A percentile compares a stretch with the other conserved stretches of the same genome.
These are phyloP conservation scores for Leucania comma DNA, from an alignment of 2,888 invertebrate genomes.

Conservation along the genomic window DNA sequence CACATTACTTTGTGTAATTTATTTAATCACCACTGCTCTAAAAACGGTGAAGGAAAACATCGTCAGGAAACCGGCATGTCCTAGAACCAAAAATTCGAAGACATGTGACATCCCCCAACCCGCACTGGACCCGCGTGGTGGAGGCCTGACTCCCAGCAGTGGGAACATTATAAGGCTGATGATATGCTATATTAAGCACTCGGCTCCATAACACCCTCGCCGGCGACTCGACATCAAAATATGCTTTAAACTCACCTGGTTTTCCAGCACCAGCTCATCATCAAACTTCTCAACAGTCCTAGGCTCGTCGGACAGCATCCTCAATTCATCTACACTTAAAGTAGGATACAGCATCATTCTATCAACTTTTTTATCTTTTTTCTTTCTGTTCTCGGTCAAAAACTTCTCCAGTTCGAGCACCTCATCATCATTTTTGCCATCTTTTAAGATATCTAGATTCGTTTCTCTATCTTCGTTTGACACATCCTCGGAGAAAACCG, in stretches of 20 bases:
- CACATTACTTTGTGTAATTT: too few relatives aligned
- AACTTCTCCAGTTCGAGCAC: constrained; percentile 67
- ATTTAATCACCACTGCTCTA: too few relatives aligned
- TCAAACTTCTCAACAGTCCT: constrained; percentile 71
- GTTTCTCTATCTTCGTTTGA: constrained; percentile 50
- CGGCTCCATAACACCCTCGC: too few relatives aligned
- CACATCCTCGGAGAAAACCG: constrained; percentile 16
- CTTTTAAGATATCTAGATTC: constrained; percentile 66
- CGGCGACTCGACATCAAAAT: too few relatives aligned
- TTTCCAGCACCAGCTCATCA: constrained; percentile 78
- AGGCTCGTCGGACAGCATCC: constrained; percentile 82
- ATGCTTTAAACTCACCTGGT: constrained; percentile 78
- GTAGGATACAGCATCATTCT: constrained; percentile 64
- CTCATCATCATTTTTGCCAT: constrained; percentile 53
- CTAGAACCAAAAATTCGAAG: too few relatives aligned
- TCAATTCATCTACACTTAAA: constrained; percentile 77
- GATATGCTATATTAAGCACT: too few relatives aligned
- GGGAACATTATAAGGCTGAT: too few relatives aligned
- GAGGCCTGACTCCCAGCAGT: too few relatives aligned
- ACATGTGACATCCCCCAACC: too few relatives aligned
- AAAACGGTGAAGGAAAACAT: too few relatives aligned
- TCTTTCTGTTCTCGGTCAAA: constrained; percentile 54
- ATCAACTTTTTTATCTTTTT: constrained; percentile 42
- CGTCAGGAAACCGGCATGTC: too few relatives aligned
- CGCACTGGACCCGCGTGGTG: too few relatives aligned